Evolutionary conservation across 1,140 invertebrate species (phyloP).

Genomic region (Ostrea denselamellosa): DNA sequence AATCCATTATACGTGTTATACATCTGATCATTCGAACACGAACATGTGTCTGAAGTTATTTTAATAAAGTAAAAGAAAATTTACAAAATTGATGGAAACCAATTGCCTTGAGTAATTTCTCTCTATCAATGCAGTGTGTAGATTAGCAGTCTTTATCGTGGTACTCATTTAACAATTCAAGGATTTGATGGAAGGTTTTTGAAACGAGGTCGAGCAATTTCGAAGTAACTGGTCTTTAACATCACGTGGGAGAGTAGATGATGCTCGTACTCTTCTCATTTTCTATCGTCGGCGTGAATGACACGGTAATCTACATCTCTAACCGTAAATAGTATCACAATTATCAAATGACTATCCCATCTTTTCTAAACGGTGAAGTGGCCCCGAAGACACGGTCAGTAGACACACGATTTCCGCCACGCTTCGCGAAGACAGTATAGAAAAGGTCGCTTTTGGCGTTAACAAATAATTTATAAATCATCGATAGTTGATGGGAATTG

Average conservation of each 20-base stretch:
- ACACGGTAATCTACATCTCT: neutral
- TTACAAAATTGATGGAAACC: too few relatives aligned
- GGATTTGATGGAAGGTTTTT: too few relatives aligned
- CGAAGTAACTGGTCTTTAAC: too few relatives aligned
- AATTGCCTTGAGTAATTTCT: too few relatives aligned
- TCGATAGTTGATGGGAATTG: neutral
- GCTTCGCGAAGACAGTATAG: neutral
- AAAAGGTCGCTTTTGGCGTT: neutral
- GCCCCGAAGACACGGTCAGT: neutral
- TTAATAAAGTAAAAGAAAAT: neutral
- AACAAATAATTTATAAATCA: neutral
- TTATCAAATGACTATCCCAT: neutral
- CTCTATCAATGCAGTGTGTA: too few relatives aligned
- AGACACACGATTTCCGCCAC: slow-evolving; percentile 1
- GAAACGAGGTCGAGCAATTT: too few relatives aligned
- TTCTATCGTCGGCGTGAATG: neutral
- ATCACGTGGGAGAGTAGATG: neutral
- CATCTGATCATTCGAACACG: neutral
- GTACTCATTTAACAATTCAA: too few relatives aligned
- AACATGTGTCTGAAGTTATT: neutral
- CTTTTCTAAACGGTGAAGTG: neutral
- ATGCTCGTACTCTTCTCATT: neutral
- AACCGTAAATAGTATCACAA: neutral
- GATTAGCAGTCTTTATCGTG: too few relatives aligned
- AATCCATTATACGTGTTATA: slow-evolving; percentile 18